Conservation (phyloP, 2,113 vertebrate genomes). For the Nasalis larvatus region DNA sequence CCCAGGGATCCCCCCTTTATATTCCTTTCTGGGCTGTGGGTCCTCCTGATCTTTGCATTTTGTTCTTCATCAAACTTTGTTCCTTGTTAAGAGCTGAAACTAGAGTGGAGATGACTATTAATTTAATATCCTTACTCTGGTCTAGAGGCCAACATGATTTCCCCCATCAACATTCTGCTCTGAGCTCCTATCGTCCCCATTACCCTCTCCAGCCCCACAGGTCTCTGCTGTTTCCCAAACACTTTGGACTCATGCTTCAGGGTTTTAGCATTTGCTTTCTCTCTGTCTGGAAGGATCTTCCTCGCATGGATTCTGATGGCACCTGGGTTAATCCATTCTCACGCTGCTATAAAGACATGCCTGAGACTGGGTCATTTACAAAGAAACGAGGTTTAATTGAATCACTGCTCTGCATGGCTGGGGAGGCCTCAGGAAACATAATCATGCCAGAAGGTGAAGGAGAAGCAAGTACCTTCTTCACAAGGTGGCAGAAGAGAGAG, state of each 20-base stretch:
- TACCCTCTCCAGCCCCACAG: accelerated
- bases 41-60: not conserved
- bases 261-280: not conserved
- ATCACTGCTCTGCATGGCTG: no score
- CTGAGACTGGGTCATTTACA: no score
- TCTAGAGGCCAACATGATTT: not conserved
- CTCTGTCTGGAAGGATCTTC: not conserved
- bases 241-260: accelerated
- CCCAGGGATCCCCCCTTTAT: not conserved
- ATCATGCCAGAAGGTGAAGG: no score
- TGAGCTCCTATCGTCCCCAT: accelerated
- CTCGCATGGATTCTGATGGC: not conserved
- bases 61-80: not conserved
- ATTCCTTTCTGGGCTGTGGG: not conserved
- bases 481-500: no score
- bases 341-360: no score
- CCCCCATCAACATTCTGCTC: not conserved
- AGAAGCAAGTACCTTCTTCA: no score
- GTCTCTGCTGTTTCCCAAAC: not conserved
- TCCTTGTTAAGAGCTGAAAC: not conserved
- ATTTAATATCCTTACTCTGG: not conserved
- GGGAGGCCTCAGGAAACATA: no score
- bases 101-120: not conserved
- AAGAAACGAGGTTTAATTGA: no score
- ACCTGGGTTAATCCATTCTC: no score